Evolutionary conservation across 2,797 vertebrate genomes (phyloP).

Genomic region (Coregonus suidteri): DNA sequence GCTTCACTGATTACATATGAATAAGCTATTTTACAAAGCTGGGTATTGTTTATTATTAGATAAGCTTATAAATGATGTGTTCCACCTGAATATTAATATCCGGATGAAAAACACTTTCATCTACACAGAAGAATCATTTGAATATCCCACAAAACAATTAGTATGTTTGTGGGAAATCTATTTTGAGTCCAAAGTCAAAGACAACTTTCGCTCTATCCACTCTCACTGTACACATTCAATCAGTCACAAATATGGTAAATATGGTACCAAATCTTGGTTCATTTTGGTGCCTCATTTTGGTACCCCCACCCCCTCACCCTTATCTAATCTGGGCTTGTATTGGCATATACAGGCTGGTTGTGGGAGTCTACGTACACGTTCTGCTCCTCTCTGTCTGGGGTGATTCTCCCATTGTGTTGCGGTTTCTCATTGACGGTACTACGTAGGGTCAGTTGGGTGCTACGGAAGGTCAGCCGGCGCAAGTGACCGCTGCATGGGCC

Average conservation of each 20-base stretch:
- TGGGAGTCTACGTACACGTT: not conserved
- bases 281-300: not conserved
- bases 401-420: not conserved
- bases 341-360: not conserved
- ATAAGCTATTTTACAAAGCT: not conserved
- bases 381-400: not conserved
- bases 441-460: slow-evolving; percentile 67
- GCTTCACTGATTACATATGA: not conserved
- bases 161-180: not conserved
- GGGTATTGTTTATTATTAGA: not conserved
- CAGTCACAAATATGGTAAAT: not conserved
- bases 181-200: not conserved
- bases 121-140: not conserved
- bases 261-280: not conserved
- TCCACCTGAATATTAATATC: not conserved
- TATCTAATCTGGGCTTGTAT: not conserved
- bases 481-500: slow-evolving; percentile 14
- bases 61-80: not conserved
- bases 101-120: not conserved
- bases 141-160: not conserved
- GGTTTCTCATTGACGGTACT: slow-evolving; percentile 70
- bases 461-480: slow-evolving; percentile 28
- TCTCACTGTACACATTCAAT: not conserved
- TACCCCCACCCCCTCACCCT: not conserved
- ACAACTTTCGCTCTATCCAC: not conserved